Evolutionary conservation across 2,797 vertebrate species (phyloP).

Genomic region (Meriones psammophilus): DNA sequence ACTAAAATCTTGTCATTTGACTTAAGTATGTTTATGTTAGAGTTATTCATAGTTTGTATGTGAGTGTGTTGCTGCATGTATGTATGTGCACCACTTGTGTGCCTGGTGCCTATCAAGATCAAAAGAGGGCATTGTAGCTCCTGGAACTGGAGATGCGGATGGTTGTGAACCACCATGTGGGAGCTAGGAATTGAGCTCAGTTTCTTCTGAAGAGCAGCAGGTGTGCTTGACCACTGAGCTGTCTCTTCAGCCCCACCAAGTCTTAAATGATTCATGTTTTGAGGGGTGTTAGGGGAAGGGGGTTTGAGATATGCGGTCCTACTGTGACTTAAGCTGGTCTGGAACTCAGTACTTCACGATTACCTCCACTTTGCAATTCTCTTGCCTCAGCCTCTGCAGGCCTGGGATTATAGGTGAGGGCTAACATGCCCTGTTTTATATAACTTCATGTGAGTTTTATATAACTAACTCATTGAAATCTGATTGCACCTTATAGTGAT

Average conservation of each 20-base stretch:
- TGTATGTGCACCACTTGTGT: background rate
- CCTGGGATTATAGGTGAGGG: background rate
- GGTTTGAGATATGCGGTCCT: background rate
- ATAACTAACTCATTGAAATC: conserved; percentile 33
- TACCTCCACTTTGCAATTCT: background rate
- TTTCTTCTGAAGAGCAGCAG: background rate
- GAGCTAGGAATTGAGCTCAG: background rate
- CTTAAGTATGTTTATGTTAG: background rate
- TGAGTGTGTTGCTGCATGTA: background rate
- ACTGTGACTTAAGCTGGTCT: background rate
- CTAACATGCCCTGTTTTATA: background rate
- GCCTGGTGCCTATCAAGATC: background rate
- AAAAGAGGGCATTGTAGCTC: background rate
- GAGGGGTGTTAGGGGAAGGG: background rate
- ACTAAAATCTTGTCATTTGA: conserved; percentile 45
- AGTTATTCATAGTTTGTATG: background rate
- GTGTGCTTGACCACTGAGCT: background rate
- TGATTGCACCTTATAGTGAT: conserved; percentile 28
- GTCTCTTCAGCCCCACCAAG: background rate
- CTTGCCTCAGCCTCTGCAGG: background rate
- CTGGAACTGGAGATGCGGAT: background rate
- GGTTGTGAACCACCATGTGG: background rate
- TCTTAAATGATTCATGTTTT: background rate
- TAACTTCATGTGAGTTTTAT: background rate
- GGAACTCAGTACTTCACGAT: background rate